These are phyloP conservation scores for Scelioninae gen. 1 DNA, from an alignment of 2,888 invertebrate genomes.

Conservation along the genomic window DNA sequence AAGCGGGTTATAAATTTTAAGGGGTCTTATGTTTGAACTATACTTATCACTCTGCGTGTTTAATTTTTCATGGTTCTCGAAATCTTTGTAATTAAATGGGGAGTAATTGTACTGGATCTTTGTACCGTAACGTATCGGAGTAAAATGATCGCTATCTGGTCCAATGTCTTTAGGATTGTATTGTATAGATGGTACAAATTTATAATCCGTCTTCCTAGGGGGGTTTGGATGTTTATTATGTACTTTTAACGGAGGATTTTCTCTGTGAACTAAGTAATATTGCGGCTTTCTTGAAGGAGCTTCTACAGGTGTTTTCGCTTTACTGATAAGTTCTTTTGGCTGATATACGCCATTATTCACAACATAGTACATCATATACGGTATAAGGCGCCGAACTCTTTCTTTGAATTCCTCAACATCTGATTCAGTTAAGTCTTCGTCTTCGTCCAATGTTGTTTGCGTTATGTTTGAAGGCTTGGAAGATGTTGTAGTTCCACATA, in stretches of 20 bases:
- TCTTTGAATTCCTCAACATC: conserved; percentile 86
- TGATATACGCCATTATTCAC: conserved; percentile 87
- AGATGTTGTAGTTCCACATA: conserved; percentile 57
- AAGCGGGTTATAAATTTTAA: conserved; percentile 70
- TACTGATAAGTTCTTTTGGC: conserved; percentile 74
- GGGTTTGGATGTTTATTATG: conserved; percentile 45
- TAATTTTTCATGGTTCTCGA: conserved; percentile 64
- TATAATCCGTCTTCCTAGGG: conserved; percentile 70
- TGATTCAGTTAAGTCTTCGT: conserved; percentile 64
- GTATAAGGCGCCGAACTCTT: conserved; percentile 91
- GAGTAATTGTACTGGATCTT: conserved; percentile 75
- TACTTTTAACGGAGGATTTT: conserved; percentile 22
- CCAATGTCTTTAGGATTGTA: conserved; percentile 79
- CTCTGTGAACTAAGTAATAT: conserved; percentile 39
- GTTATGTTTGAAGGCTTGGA: conserved; percentile 71
- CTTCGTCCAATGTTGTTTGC: conserved; percentile 20
- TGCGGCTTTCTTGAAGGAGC: conserved; percentile 36
- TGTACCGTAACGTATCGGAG: conserved; percentile 77
- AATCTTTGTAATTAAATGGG: conserved; percentile 45
- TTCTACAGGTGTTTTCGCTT: conserved; percentile 36
- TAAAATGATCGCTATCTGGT: conserved; percentile 77
- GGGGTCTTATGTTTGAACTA: conserved; percentile 72
- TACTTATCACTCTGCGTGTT: conserved; percentile 49
- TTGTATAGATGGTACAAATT: conserved; percentile 82
- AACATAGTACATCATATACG: conserved; percentile 92